A percentile compares a stretch with the other conserved stretches of the same genome.
Conservation (phyloP, 2,888 invertebrate species). For the Hypena proboscidalis region DNA sequence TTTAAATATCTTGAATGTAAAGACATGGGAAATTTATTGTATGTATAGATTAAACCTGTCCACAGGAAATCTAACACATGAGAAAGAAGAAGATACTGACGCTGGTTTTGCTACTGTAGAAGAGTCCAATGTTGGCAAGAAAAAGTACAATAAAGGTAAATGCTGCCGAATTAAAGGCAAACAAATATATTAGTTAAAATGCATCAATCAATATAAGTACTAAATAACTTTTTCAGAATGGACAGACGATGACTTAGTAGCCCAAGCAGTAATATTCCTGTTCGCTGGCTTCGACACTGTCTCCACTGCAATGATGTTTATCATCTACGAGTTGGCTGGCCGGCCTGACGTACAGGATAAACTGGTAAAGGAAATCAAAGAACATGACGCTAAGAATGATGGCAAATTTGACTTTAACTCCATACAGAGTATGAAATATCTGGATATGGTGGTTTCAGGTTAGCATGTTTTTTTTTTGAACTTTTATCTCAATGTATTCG, state of each 20-base stretch:
- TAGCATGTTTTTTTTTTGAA: slow-evolving; percentile 1
- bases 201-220: too few species aligned
- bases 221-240: slow-evolving; percentile 37
- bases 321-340: slow-evolving; percentile 58
- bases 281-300: slow-evolving; percentile 62
- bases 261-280: slow-evolving; percentile 62
- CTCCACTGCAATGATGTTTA: slow-evolving; percentile 55
- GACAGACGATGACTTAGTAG: slow-evolving; percentile 54
- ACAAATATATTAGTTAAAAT: too few species aligned
- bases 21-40: too few species aligned
- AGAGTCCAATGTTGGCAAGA: slow-evolving; percentile 65
- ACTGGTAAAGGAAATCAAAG: slow-evolving; percentile 58
- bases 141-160: slow-evolving; percentile 53
- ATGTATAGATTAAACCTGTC: too few species aligned
- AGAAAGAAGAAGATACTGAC: slow-evolving; percentile 53
- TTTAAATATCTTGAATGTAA: too few species aligned
- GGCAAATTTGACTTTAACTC: slow-evolving; percentile 74
- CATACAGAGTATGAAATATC: slow-evolving; percentile 54
- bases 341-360: slow-evolving; percentile 60
- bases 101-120: slow-evolving; percentile 73
- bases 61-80: slow-evolving; percentile 47
- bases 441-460: slow-evolving; percentile 82
- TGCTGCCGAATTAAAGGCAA: too few species aligned
- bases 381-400: slow-evolving; percentile 52
- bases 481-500: slow-evolving; percentile 1